These are phyloP conservation scores for Pterois miles DNA, from an alignment of 2,797 vertebrate species.

Conservation along the genomic window DNA sequence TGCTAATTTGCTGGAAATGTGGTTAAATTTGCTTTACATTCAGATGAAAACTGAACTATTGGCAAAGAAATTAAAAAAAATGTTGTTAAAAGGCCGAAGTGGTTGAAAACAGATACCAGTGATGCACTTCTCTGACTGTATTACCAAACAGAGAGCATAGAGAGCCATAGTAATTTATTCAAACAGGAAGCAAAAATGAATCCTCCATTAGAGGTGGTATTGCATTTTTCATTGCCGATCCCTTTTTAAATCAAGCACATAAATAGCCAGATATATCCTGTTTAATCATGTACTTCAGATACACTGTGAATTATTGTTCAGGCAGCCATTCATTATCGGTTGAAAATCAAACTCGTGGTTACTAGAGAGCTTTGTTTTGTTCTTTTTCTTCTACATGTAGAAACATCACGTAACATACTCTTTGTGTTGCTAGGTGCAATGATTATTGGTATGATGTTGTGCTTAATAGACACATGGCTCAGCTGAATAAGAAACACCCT, in stretches of 20 bases:
- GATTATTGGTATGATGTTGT: not conserved
- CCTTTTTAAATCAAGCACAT: not conserved
- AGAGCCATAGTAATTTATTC: not conserved
- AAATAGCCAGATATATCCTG: too few species aligned
- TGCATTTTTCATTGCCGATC: not conserved
- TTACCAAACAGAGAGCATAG: not conserved
- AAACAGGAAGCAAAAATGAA: not conserved
- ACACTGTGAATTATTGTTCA: too few species aligned
- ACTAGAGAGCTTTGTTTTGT: too few species aligned
- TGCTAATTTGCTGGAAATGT: not conserved
- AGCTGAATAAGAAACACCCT: not conserved
- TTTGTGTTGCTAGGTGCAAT: not conserved
- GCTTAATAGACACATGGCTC: not conserved
- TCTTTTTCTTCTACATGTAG: too few species aligned
- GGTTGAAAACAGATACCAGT: not conserved
- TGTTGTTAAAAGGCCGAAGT: not conserved
- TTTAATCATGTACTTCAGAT: too few species aligned
- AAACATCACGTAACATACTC: not conserved
- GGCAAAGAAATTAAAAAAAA: not conserved
- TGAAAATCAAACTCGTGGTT: too few species aligned
- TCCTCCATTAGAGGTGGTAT: not conserved
- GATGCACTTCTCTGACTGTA: not conserved
- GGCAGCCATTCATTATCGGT: too few species aligned
- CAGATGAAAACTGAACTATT: not conserved
- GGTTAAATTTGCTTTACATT: not conserved